Evolutionary conservation across 2,113 vertebrate genomes (phyloP), one percentile per base, ranked within the genome.

Genomic region (Aplodontia rufa): DNA sequence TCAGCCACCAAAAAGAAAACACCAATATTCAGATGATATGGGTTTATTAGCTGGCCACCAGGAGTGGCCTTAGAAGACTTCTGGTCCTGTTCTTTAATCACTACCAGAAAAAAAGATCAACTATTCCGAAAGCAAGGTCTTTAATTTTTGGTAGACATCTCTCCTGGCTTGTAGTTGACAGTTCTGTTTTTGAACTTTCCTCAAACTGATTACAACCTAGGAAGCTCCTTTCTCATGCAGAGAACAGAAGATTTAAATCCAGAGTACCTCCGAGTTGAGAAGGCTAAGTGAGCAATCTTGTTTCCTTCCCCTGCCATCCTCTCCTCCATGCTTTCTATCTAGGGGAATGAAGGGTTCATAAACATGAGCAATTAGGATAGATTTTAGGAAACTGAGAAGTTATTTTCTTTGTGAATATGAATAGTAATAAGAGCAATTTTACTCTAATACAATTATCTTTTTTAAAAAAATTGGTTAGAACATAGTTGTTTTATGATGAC

Each of bases 351-450:
- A 85, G 24, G 10, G 32, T 49, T 91, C 78, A 47, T 37, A 60
- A 80, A 8, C 40, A 91, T 28, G 49, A 66, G 35, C 55, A 49
- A 69, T 17, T 40, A 55, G 35, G 35, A 26, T 68, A 74, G 35
- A 7, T 62, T 64, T 16, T 26, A 42, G 32, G 26, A 93, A 91
- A 78, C 11, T 58, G 35, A 64, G 64, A 68, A 60, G 4, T 80
- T 68, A 68, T 16, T 72, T 79, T 78, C 78, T 80, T 85, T 95
- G 37, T n/a, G 68, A 82, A 60, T 86, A 47, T 93, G 8, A 92
- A 53, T 76, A 58, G 32, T 64, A 40, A 45, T 79, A 60, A 91
- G 11, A 68, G 32, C 32, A 68, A 60, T 68, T 71, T 53, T 86
- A 69, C 90, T 86, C 47, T 90, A 68, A 81, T 74, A 60, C 4